Conservation (phyloP, 2,888 invertebrate genomes). For the Volucella inanis region DNA sequence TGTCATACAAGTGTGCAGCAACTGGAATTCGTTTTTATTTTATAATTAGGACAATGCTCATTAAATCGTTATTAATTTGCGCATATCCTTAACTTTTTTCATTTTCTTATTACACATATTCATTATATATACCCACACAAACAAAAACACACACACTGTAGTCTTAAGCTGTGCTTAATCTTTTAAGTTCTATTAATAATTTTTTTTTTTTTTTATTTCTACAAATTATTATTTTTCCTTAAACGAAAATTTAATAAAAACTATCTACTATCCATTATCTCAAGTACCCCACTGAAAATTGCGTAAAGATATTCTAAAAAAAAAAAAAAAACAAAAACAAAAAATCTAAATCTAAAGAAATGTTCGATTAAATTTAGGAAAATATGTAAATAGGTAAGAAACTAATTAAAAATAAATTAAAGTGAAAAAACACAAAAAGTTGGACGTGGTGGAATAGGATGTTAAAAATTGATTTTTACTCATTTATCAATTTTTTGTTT, state of each 20-base stretch:
- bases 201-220: constrained; percentile 47
- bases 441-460: constrained; percentile 25
- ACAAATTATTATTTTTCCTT: constrained; percentile 30
- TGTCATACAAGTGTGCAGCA: neutral
- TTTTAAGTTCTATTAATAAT: constrained; percentile 54
- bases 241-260: constrained; percentile 11
- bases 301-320: constrained; percentile 21
- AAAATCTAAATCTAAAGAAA: constrained; percentile 21
- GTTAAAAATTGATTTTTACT: constrained; percentile 26
- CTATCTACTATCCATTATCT: constrained; percentile 52
- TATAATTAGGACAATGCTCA: constrained; percentile 49
- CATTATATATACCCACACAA: too few species aligned
- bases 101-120: constrained; percentile 8
- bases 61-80: constrained; percentile 36
- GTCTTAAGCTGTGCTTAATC: constrained; percentile 67
- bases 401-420: constrained; percentile 17
- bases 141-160: constrained; percentile 24
- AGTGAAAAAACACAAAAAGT: neutral
- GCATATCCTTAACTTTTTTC: constrained; percentile 54
- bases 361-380: constrained; percentile 40
- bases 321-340: constrained; percentile 45
- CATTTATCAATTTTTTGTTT: neutral
- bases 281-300: constrained; percentile 56
- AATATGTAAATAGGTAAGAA: constrained; percentile 55
- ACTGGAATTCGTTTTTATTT: constrained; percentile 39